Evolutionary conservation across 2,888 invertebrate species (phyloP), one percentile per base, ranked within the genome.

Genomic region (Tanytarsus gracilentus): DNA sequence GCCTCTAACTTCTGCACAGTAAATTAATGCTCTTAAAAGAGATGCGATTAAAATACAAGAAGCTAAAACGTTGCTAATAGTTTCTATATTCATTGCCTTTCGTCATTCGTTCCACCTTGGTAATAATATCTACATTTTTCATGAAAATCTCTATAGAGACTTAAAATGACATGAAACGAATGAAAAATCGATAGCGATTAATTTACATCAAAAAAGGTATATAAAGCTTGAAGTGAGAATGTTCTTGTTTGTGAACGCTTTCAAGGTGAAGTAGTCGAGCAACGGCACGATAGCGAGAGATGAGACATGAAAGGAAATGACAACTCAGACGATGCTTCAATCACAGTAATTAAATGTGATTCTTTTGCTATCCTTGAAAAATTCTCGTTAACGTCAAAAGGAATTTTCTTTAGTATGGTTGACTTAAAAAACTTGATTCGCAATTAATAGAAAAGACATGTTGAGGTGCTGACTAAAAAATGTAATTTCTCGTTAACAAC

Each of bases 101-200:
- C n/a, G n/a, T n/a, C n/a, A n/a, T n/a, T n/a, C n/a, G n/a, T n/a
- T n/a, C n/a, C n/a, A n/a, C n/a, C n/a, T n/a, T n/a, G n/a, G n/a
- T n/a, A n/a, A n/a, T n/a, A n/a, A n/a, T n/a, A n/a, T n/a, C n/a
- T n/a, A n/a, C n/a, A n/a, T n/a, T n/a, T n/a, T n/a, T n/a, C n/a
- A n/a, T n/a, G n/a, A n/a, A n/a, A n/a, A n/a, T n/a, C n/a, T n/a
- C n/a, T n/a, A n/a, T n/a, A n/a, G n/a, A n/a, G n/a, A n/a, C n/a
- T n/a, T n/a, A 23, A 44, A 44, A 44, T 44, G 44, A 23, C 44
- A 44, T 44, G 21, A 44, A 40, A 44, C 21, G 21, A 23, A 36
- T 16, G 23, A 53, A 53, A 53, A 53, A 53, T 53, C 53, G 53
- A 53, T 53, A 39, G 27, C 25, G 53, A 53, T 53, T 53, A 53